Evolutionary conservation across 2,797 vertebrate species (phyloP).

Genomic region (Melopsittacus undulatus): DNA sequence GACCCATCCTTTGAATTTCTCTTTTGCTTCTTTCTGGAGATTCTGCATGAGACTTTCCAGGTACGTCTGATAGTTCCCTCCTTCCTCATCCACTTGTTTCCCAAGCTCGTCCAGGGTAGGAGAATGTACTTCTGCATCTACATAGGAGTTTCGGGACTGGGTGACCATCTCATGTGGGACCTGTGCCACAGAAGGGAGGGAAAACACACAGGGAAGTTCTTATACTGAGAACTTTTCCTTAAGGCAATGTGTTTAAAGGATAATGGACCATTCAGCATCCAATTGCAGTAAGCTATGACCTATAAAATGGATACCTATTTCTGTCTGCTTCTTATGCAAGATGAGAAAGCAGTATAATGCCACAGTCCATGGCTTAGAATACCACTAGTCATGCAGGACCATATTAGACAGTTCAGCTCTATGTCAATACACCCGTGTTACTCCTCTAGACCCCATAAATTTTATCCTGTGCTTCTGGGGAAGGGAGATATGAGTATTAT

Average conservation of each 20-base stretch:
- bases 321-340: neutral
- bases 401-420: neutral
- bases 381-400: neutral
- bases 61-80: conserved; percentile 84
- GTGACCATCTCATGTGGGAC: conserved; percentile 93
- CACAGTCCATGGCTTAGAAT: neutral
- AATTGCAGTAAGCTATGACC: neutral
- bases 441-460: neutral
- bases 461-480: neutral
- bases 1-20: conserved; percentile 96
- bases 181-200: conserved; percentile 72
- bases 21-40: conserved; percentile 91
- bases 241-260: neutral
- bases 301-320: neutral
- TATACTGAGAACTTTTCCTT: neutral
- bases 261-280: neutral
- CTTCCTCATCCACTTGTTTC: conserved; percentile 86
- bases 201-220: neutral
- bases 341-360: neutral
- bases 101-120: conserved; percentile 88
- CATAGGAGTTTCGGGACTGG: conserved; percentile 92
- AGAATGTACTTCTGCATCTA: conserved; percentile 90
- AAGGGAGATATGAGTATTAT: neutral
- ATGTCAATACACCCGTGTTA: neutral
- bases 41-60: conserved; percentile 86